Percentiles rank a stretch among this genome's conserved stretches.
Conservation (phyloP, 2,797 vertebrate species). For the Rhinophrynus dorsalis region DNA sequence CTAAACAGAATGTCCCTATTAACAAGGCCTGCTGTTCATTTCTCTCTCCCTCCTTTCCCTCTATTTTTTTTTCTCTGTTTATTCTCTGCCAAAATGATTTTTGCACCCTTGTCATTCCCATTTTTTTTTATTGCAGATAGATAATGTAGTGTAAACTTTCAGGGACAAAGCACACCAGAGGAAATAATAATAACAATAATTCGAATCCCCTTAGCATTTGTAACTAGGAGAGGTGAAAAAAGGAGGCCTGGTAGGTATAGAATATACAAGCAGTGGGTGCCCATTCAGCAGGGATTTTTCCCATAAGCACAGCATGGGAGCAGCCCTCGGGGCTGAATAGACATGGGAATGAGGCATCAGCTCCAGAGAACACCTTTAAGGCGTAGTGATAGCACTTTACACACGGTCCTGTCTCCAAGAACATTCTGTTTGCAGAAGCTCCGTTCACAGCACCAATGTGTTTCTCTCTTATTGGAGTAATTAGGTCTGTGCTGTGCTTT, state of each 20-base stretch:
- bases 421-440: too few relatives aligned
- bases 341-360: slow-evolving; percentile 15
- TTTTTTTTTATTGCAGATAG: not conserved
- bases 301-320: slow-evolving; percentile 34
- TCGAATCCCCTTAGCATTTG: not conserved
- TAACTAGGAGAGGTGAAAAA: not conserved
- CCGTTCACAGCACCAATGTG: not conserved
- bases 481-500: slow-evolving; percentile 11
- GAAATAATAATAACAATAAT: slow-evolving; percentile 10
- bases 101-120: not conserved
- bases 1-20: slow-evolving; percentile 6
- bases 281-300: slow-evolving; percentile 44
- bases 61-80: not conserved
- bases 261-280: slow-evolving; percentile 24
- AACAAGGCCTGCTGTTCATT: not conserved
- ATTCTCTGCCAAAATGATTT: slow-evolving; percentile 6
- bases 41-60: too few relatives aligned
- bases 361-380: slow-evolving; percentile 14
- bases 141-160: not conserved
- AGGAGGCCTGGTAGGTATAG: not conserved
- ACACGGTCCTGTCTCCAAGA: not conserved
- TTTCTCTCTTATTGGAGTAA: not conserved
- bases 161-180: not conserved
- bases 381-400: not conserved
- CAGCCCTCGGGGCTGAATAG: slow-evolving; percentile 16